phyloP scores from a whole-genome alignment of 1,140 invertebrate species.

The Thereuonema tuberculata region DNA sequence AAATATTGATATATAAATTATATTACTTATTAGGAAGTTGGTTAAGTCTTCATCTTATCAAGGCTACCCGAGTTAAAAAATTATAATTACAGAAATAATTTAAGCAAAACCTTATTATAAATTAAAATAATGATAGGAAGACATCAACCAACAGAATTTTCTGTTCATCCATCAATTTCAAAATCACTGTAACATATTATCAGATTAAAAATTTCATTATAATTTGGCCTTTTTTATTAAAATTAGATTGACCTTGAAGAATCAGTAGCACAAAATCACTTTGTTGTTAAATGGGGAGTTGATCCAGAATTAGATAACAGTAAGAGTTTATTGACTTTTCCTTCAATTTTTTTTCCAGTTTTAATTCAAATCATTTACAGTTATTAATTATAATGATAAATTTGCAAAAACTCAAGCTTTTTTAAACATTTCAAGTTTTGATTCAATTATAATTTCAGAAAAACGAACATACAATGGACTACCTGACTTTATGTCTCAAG shows the following conservation, averaged over 20 bases:
- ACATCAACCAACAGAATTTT: no score
- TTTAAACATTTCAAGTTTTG: not conserved
- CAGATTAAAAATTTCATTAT: no score
- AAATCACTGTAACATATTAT: no score
- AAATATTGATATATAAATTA: no score
- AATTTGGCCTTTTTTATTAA: no score
- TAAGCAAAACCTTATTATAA: no score
- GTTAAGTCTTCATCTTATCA: no score
- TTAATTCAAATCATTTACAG: not conserved
- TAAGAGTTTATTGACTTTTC: constrained; percentile 14
- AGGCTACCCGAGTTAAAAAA: no score
- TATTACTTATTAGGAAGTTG: no score
- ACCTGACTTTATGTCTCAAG: constrained; percentile 39
- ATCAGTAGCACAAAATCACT: constrained; percentile 43
- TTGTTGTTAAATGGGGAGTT: constrained; percentile 50
- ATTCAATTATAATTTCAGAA: constrained; percentile 21
- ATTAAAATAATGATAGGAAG: no score
- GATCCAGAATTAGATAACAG: constrained; percentile 52
- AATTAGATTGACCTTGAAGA: constrained; percentile 54
- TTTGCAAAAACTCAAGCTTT: not conserved
- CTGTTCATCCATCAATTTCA: no score
- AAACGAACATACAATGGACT: constrained; percentile 32
- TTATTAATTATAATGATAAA: not conserved
- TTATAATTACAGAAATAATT: no score
- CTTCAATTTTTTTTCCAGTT: constrained; percentile 3